Conservation (phyloP, 1,140 invertebrate genomes). For the Teleogryllus occipitalis region DNA sequence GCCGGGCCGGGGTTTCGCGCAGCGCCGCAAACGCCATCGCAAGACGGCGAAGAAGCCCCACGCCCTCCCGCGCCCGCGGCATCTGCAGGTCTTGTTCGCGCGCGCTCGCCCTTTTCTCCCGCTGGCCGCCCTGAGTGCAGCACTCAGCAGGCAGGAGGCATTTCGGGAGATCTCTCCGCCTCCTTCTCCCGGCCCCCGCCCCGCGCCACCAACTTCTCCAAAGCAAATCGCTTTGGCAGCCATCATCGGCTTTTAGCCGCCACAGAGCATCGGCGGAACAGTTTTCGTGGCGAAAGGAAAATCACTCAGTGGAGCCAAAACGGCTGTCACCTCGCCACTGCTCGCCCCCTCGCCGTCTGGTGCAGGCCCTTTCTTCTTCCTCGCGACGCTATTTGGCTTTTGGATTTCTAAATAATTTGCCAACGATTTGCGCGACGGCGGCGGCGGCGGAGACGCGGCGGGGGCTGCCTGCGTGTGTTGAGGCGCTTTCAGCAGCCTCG, state of each 20-base stretch:
- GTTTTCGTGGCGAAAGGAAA: slow-evolving; percentile 12
- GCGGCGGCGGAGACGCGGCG: neutral
- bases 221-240: slow-evolving; percentile 3
- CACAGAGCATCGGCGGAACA: slow-evolving; percentile 7
- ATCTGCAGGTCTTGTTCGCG: neutral
- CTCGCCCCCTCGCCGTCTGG: neutral
- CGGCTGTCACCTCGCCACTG: slow-evolving; percentile 4
- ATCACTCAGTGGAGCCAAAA: slow-evolving; percentile 16
- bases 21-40: too few species aligned
- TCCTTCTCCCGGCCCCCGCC: neutral
- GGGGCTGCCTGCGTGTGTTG: too few species aligned
- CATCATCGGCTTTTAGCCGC: slow-evolving; percentile 15
- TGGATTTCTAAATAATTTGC: slow-evolving; percentile 19
- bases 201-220: neutral
- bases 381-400: slow-evolving; percentile 16
- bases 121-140: neutral
- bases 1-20: too few species aligned
- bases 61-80: neutral
- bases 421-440: slow-evolving; percentile 11
- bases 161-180: neutral
- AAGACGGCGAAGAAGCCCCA: neutral
- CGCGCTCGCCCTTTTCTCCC: neutral
- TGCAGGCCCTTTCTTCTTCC: neutral
- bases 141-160: neutral
- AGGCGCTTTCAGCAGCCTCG: too few species aligned